A percentile compares a stretch with the other conserved stretches of the same genome.
Conservation (phyloP, 1,140 invertebrate genomes). For the Scaptodrosophila lebanonensis region DNA sequence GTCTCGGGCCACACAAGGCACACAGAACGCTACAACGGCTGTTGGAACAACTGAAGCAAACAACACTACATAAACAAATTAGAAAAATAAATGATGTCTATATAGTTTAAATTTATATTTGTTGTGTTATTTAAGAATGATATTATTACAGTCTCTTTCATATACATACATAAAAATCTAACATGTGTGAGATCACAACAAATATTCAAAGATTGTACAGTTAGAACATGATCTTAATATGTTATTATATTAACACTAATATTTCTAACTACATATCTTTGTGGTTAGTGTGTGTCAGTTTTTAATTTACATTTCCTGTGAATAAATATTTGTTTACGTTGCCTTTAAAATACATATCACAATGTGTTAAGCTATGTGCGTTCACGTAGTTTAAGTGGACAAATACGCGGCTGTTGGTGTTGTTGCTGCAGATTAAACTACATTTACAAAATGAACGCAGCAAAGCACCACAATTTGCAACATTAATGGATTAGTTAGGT, state of each 20-base stretch:
- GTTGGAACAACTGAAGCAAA: background rate
- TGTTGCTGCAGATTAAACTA: conserved; percentile 15
- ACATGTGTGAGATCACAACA: conserved; percentile 1
- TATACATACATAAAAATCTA: background rate
- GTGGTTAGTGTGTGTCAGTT: conserved; percentile 20
- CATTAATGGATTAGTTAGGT: conserved; percentile 7
- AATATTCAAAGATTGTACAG: conserved; percentile 24
- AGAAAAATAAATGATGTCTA: too few species aligned
- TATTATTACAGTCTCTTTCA: conserved; percentile 1
- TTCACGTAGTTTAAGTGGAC: background rate
- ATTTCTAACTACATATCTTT: conserved; percentile 21
- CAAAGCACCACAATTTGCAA: too few species aligned
- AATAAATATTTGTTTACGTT: conserved; percentile 26
- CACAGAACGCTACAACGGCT: conserved; percentile 17
- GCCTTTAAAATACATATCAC: conserved; percentile 58
- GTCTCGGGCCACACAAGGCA: conserved; percentile 77
- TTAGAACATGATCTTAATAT: conserved; percentile 20
- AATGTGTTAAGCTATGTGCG: conserved; percentile 33
- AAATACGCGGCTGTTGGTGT: conserved; percentile 19
- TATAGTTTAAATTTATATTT: too few species aligned
- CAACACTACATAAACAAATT: background rate
- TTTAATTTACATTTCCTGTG: conserved; percentile 35
- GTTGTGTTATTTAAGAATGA: too few species aligned
- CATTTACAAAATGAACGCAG: conserved; percentile 15
- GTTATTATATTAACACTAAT: conserved; percentile 27